Evolutionary conservation across 23 tunicate genomes (phyloP), one percentile per base, ranked within the genome.

Genomic region (Halocynthia roretzi): DNA sequence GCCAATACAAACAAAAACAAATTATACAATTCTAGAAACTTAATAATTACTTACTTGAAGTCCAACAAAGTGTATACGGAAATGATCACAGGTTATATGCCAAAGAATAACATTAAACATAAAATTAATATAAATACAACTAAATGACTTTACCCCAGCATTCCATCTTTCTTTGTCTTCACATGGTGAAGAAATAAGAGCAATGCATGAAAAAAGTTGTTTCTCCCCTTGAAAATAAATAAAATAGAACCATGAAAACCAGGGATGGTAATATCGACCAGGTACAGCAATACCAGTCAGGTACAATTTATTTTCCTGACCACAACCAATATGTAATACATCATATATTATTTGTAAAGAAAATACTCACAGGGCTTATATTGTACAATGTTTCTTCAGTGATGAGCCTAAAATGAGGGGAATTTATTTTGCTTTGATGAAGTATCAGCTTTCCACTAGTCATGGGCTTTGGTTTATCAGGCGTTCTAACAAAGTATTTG

Each of bases 131-230:
- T 58, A 58, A 71, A 75, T 11, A 15, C 64, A 60, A 60, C 1
- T n/a, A 68, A 68, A 72, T 18, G 10, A 20, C 18, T 74, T 69
- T 71, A 84, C 82, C 96, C 87, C 21, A 88, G 55, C 95, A 88
- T 88, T 7, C 76, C 65, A 51, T 68, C 53, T 60, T 88, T 62
- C 40, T 83, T 69, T 8, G 80, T 72, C 61, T 88, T 88, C 8
- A 88, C 61, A 55, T 68, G 52, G 57, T 88, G 95, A 64, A 88
- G 52, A 67, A 88, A 88, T 18, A 88, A 69, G 0, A 88, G 72
- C 23, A 88, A 19, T 19, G 84, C 72, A 54, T 60, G 62, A 40
- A 88, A 77, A 76, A 88, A 9, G 67, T 88, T 88, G 77, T 88
- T 82, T 10, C 87, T 82, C 17, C 95, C 95, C 89, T 84, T 56